Conservation (phyloP, 2,797 vertebrate species). For the Lophius americanus region DNA sequence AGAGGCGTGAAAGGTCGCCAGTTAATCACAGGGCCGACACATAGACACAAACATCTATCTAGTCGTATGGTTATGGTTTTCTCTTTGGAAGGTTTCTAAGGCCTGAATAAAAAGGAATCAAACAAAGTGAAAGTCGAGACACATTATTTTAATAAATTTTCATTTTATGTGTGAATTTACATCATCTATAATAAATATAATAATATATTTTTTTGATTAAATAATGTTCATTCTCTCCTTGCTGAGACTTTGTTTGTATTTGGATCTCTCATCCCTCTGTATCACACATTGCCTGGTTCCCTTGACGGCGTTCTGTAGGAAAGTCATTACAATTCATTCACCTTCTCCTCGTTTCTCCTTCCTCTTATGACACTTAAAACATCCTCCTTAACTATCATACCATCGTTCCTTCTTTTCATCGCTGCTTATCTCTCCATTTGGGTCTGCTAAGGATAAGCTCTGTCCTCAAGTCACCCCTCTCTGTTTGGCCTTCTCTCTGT, state of each 20-base stretch:
- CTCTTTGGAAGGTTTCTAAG: neutral
- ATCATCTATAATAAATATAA: too few relatives aligned
- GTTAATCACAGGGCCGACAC: too few relatives aligned
- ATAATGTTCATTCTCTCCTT: neutral
- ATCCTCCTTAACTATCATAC: slow-evolving; percentile 18
- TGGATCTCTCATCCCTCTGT: neutral
- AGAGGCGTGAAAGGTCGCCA: too few relatives aligned
- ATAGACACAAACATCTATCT: neutral
- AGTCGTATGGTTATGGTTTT: neutral
- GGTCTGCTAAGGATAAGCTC: slow-evolving; percentile 23
- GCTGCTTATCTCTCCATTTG: neutral
- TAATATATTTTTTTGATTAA: too few relatives aligned
- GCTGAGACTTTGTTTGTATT: neutral
- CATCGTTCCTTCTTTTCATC: slow-evolving; percentile 6
- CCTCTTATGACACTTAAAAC: slow-evolving; percentile 22
- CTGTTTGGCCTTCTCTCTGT: slow-evolving; percentile 9
- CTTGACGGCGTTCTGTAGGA: neutral
- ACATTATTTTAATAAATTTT: neutral
- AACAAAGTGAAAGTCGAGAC: neutral
- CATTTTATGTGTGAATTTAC: neutral
- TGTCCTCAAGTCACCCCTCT: slow-evolving; percentile 53
- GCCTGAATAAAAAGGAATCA: neutral
- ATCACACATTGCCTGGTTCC: slow-evolving; percentile 34
- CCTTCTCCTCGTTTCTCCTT: slow-evolving; percentile 9
- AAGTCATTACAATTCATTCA: neutral